Evolutionary conservation across 2,888 invertebrate species (phyloP).

Genomic region (Machimus rusticus): DNA sequence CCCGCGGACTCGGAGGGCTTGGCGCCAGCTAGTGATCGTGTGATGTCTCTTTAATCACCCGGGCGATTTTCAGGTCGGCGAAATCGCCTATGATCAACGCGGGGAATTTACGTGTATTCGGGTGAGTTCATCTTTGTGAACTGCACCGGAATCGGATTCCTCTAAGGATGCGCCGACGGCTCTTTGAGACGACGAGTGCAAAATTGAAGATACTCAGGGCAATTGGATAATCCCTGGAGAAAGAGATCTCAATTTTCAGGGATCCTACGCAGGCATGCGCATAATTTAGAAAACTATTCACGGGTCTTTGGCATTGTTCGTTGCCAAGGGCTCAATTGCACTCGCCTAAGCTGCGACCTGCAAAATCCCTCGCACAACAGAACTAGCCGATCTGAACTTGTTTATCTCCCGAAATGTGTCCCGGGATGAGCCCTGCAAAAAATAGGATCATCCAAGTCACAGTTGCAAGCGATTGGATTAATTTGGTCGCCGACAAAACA

Average conservation of each 20-base stretch:
- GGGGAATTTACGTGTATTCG: neutral
- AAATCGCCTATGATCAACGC: conserved; percentile 4
- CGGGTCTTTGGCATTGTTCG: neutral
- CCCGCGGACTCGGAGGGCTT: conserved; percentile 3
- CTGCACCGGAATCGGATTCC: neutral
- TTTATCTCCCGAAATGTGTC: neutral
- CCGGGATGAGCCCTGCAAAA: neutral
- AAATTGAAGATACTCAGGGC: neutral
- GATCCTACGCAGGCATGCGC: neutral
- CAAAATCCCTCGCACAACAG: neutral
- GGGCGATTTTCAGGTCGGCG: neutral
- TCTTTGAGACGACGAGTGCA: neutral
- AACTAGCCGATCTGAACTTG: neutral
- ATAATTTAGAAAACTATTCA: neutral
- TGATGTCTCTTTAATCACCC: conserved; percentile 26
- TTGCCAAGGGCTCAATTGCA: neutral
- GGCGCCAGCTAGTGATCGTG: conserved; percentile 19
- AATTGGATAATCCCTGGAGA: conserved; percentile 36
- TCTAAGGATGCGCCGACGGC: neutral
- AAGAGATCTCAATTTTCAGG: conserved; percentile 28
- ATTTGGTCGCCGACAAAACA: neutral
- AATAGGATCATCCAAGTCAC: neutral
- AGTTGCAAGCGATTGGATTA: conserved; percentile 18
- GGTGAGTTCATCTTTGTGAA: neutral
- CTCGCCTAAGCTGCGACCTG: neutral